These are phyloP conservation scores for Lymantria monacha DNA, from an alignment of 2,888 invertebrate genomes.

Conservation along the genomic window DNA sequence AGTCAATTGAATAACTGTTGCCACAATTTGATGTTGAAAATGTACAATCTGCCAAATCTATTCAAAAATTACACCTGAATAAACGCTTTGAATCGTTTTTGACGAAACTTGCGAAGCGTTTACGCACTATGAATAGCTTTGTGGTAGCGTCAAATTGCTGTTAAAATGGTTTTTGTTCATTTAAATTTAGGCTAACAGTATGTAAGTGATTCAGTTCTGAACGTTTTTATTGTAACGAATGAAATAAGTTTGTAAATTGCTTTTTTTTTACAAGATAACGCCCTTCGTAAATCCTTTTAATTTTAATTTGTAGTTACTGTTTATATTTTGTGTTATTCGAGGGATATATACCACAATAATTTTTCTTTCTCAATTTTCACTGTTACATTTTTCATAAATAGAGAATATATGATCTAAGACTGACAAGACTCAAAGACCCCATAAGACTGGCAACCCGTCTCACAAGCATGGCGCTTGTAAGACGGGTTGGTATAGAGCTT, in stretches of 20 bases:
- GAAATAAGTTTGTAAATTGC: neutral
- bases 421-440: no score
- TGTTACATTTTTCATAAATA: no score
- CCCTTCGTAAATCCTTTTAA: neutral
- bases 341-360: no score
- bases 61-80: constrained; percentile 37
- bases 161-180: constrained; percentile 21
- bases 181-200: constrained; percentile 14
- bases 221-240: neutral
- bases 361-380: no score
- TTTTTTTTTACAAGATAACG: neutral
- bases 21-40: no score
- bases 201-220: neutral
- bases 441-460: no score
- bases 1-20: no score
- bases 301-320: neutral
- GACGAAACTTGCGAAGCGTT: constrained; percentile 33
- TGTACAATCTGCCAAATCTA: constrained; percentile 26
- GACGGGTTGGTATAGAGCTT: no score
- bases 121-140: constrained; percentile 22
- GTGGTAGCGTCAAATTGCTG: constrained; percentile 27
- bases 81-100: constrained; percentile 41
- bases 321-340: no score
- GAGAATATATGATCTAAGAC: no score
- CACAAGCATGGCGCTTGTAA: no score